Evolutionary conservation across 2,113 vertebrate species (phyloP).

Genomic region (Phodopus roborovskii): DNA sequence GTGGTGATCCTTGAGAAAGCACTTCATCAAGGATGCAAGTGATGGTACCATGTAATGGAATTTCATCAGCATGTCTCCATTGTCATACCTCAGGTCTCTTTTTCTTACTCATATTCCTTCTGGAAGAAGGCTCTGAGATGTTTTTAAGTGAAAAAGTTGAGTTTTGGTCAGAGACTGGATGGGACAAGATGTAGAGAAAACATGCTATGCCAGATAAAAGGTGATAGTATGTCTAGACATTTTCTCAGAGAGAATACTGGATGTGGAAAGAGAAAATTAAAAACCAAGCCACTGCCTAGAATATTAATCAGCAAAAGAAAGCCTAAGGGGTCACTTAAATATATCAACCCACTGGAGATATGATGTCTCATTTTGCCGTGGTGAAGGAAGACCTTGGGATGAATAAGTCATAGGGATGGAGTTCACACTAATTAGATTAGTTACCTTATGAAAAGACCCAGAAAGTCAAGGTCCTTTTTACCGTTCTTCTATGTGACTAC

Average conservation of each 20-base stretch:
- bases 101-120: background rate
- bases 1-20: rapidly evolving
- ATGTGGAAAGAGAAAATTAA: conserved; percentile 44
- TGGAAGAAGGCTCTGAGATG: background rate
- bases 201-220: background rate
- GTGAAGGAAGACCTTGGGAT: background rate
- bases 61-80: rapidly evolving
- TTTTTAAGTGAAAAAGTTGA: background rate
- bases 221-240: background rate
- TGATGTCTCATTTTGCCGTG: background rate
- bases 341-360: background rate
- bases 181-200: background rate
- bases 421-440: background rate
- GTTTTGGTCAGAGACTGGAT: background rate
- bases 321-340: background rate
- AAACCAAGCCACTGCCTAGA: background rate
- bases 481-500: background rate
- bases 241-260: background rate
- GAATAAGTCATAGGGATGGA: background rate
- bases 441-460: background rate
- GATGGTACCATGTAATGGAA: rapidly evolving
- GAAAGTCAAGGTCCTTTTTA: background rate
- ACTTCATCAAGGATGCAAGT: background rate
- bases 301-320: background rate
- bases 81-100: background rate